Base-by-base conservation (phyloP, 2,797 vertebrate genomes). In the Moxostoma hubbsi region DNA sequence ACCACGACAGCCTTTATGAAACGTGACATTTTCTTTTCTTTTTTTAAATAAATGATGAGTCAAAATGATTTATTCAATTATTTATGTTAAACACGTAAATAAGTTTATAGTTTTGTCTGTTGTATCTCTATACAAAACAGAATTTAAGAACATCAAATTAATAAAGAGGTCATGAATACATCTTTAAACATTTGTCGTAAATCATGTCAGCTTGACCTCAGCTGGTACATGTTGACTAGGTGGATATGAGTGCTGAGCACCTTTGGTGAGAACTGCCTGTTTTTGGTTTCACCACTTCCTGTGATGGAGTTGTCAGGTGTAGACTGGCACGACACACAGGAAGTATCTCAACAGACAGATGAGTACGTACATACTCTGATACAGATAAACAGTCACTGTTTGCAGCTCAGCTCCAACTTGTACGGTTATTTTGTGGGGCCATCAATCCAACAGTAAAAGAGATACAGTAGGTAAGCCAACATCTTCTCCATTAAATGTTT, bases 251-350 rank as follows among this genome's bases (percentile, higher is more conserved):
- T 49, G 55, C 7, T 43, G 15, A 82, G 53, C 65, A 61, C 63
- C 66, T 85, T 73, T 75, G 58, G 51, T 51, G 45, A 9, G 51
- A 85, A 79, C 18, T 18, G 59, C 49, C 9, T 7, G 16, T 53
- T 2, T 73, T 54, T 75, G 64, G 68, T 76, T 85, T 77, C 74
- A 80, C 82, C 81, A 78, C 85, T 82, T 87, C 84, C 84, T 85
- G 66, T 73, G 63, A 59, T 58, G 81, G 49, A 45, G 24, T 61
- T 36, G 69, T 63, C 79, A 86, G 82, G 85, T 85, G 77, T 78
- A 78, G 72, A 61, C 71, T 83, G 62, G 12, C 65, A 77, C 74
- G 51, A 54, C 61, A 54, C 16, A 75, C 67, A 82, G 82, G 85
- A 86, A 81, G 78, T 79, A 62, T 13, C 61, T 74, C 58, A 47